phyloP scores from a whole-genome alignment of 2,888 invertebrate genomes.

The Phengaris arion region DNA sequence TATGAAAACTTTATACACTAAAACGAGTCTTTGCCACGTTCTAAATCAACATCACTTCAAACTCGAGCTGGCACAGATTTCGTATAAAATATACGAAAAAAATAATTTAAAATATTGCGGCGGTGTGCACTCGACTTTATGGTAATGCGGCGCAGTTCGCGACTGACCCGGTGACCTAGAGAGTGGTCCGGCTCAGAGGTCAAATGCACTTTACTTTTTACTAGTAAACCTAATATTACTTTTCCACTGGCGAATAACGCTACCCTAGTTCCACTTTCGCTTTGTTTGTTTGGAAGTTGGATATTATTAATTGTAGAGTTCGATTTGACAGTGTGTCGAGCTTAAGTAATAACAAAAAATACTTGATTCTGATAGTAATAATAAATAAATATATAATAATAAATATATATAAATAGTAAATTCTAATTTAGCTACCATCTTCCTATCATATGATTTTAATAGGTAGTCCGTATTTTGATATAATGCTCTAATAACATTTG shows the following conservation, averaged over 20 bases:
- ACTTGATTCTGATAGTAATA: too few relatives aligned
- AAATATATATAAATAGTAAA: too few relatives aligned
- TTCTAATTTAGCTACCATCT: too few relatives aligned
- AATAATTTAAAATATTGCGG: slow-evolving; percentile 1
- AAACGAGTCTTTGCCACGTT: not conserved
- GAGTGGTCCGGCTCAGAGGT: not conserved
- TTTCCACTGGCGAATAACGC: not conserved
- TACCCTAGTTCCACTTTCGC: too few relatives aligned
- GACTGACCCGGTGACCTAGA: slow-evolving; percentile 10
- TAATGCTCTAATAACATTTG: too few relatives aligned
- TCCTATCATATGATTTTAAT: too few relatives aligned
- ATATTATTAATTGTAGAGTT: too few relatives aligned
- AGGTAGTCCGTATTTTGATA: too few relatives aligned
- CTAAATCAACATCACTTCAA: not conserved
- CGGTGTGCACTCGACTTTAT: slow-evolving; percentile 17
- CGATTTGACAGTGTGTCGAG: too few relatives aligned
- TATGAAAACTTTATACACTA: not conserved
- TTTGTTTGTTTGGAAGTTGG: too few relatives aligned
- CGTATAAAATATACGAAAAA: slow-evolving; percentile 12
- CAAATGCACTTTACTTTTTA: slow-evolving; percentile 13
- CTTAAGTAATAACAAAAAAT: too few relatives aligned
- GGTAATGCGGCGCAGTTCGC: not conserved
- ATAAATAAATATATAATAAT: too few relatives aligned
- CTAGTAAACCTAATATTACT: slow-evolving; percentile 4
- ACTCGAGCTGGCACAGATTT: not conserved